phyloP scores from a whole-genome alignment of 2,797 vertebrate species.

The Syngnathus rostellatus region DNA sequence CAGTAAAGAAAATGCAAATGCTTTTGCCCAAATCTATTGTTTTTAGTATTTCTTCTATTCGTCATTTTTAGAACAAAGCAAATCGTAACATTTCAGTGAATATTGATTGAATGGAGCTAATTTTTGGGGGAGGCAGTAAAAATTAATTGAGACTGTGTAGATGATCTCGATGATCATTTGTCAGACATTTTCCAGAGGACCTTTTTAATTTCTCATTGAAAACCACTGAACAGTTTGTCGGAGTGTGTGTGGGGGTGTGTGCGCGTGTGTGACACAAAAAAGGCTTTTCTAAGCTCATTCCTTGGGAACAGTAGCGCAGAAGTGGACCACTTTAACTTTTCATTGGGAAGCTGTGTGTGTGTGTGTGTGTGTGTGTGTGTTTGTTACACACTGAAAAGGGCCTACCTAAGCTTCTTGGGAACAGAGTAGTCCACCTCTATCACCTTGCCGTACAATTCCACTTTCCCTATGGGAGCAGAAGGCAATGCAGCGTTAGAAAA shows the following conservation, averaged over 20 bases:
- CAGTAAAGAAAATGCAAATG: not conserved
- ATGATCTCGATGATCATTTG: not conserved
- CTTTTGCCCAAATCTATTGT: not conserved
- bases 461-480: constrained; percentile 80
- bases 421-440: constrained; percentile 95
- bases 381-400: constrained; percentile 17
- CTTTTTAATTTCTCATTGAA: not conserved
- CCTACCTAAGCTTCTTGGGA: constrained; percentile 92
- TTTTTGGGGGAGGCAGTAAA: not conserved
- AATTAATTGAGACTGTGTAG: not conserved
- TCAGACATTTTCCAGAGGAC: not conserved
- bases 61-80: not conserved
- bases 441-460: constrained; percentile 91
- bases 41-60: not conserved
- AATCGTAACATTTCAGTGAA: not conserved
- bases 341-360: constrained; percentile 6
- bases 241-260: not conserved
- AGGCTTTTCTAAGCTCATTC: not conserved
- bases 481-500: constrained; percentile 53
- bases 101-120: not conserved
- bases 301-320: not conserved
- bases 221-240: not conserved
- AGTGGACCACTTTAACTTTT: not conserved
- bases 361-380: constrained; percentile 12
- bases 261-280: not conserved